Percentiles rank a stretch among this genome's conserved stretches.
Conservation (phyloP, 2,888 invertebrate genomes). For the Clostera curtula region DNA sequence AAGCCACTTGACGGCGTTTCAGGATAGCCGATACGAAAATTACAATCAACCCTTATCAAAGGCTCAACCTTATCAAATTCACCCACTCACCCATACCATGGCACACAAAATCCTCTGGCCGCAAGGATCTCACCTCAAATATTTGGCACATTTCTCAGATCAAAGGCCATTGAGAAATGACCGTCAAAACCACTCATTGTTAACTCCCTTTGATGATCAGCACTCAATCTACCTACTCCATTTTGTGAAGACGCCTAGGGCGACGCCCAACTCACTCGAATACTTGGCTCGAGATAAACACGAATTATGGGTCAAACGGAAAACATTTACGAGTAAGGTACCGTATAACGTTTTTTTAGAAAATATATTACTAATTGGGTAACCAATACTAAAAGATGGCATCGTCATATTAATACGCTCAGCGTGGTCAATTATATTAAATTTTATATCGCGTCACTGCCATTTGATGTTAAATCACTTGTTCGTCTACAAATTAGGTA, state of each 20-base stretch:
- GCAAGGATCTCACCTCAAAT: constrained; percentile 33
- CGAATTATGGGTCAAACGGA: constrained; percentile 17
- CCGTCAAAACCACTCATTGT: constrained; percentile 48
- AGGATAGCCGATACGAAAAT: too few species aligned
- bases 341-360: too few species aligned
- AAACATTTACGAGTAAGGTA: constrained; percentile 4
- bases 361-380: too few species aligned
- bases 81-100: constrained; percentile 5
- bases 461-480: too few species aligned
- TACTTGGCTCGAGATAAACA: constrained; percentile 23
- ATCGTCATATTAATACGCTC: too few species aligned
- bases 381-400: too few species aligned
- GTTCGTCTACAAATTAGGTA: too few species aligned
- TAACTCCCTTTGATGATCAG: constrained; percentile 48
- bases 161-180: constrained; percentile 46
- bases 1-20: too few species aligned
- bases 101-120: constrained; percentile 13
- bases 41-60: not conserved
- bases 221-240: constrained; percentile 30
- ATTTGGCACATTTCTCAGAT: constrained; percentile 43
- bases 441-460: too few species aligned
- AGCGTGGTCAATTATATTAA: too few species aligned
- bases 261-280: constrained; percentile 27
- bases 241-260: constrained; percentile 31
- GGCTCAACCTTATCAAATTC: constrained; percentile 7